Conservation (phyloP, 1,140 invertebrate genomes). For the Maniola jurtina region DNA sequence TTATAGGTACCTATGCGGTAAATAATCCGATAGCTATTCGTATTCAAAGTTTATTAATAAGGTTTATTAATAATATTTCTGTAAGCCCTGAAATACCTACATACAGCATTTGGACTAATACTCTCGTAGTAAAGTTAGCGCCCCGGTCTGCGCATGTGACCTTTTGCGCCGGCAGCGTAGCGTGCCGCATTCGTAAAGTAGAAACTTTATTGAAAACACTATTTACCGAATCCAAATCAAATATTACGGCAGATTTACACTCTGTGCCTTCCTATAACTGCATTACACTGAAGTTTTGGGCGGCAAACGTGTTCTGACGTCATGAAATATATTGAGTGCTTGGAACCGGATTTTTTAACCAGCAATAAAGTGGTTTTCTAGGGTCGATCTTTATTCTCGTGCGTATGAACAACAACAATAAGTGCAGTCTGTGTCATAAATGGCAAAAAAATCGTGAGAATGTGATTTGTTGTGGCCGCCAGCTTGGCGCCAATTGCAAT, state of each 20-base stretch:
- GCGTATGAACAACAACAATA: not conserved
- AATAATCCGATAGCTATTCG: no score
- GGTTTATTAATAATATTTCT: no score
- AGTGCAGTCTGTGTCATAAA: not conserved
- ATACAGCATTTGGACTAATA: not conserved
- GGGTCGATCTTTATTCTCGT: not conserved
- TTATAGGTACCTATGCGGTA: no score
- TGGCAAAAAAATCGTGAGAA: not conserved
- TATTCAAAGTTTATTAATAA: no score
- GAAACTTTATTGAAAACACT: slow-evolving; percentile 1
- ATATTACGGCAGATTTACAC: not conserved
- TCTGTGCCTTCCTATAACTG: not conserved
- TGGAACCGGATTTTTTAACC: not conserved
- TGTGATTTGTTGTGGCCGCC: slow-evolving; percentile 2
- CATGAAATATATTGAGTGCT: not conserved
- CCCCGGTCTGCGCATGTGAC: not conserved
- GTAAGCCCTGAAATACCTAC: no score
- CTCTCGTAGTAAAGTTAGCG: not conserved
- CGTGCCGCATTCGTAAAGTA: not conserved
- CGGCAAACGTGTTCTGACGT: not conserved
- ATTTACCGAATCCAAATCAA: not conserved
- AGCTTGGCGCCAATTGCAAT: not conserved
- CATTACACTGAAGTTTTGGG: not conserved
- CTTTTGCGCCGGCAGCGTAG: not conserved
- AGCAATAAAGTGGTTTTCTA: no score